Conservation (phyloP, 1,140 invertebrate species). For the Megalonaias nervosa region DNA sequence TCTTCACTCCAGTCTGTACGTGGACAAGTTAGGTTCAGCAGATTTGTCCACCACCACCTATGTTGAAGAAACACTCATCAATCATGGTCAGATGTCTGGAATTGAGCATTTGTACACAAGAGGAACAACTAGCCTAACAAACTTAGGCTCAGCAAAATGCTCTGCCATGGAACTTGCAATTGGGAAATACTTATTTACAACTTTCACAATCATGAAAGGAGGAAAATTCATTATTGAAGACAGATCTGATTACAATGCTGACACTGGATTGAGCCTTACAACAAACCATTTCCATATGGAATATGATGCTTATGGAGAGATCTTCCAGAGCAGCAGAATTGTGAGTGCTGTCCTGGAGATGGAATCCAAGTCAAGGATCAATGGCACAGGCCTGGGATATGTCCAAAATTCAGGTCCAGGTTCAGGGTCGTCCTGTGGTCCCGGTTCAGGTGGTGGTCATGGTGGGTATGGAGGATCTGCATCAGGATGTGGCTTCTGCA, state of each 20-base stretch:
- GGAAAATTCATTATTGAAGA: conserved; percentile 41
- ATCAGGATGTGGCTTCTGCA: conserved; percentile 11
- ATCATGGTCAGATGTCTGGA: conserved; percentile 43
- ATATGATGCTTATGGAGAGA: conserved; percentile 15
- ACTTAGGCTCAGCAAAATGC: conserved; percentile 36
- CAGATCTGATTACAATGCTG: conserved; percentile 25
- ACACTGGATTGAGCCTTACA: conserved; percentile 25
- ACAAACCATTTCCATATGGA: conserved; percentile 42
- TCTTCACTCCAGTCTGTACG: conserved; percentile 37
- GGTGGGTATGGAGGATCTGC: conserved; percentile 41
- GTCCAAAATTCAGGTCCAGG: conserved; percentile 40
- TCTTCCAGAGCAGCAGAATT: conserved; percentile 21
- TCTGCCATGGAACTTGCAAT: conserved; percentile 9
- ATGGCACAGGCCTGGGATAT: conserved; percentile 45
- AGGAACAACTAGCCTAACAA: conserved; percentile 26
- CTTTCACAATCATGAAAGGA: conserved; percentile 42
- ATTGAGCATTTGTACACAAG: conserved; percentile 44
- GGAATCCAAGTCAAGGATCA: conserved; percentile 42
- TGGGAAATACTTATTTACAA: conserved; percentile 41
- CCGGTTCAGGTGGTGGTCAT: conserved; percentile 47
- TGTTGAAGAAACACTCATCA: conserved; percentile 38
- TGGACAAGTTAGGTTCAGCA: conserved; percentile 21
- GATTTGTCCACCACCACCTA: conserved; percentile 45
- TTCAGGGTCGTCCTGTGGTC: conserved; percentile 22
- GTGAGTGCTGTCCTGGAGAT: conserved; percentile 38